These are phyloP conservation scores for Montipora capitata DNA, from an alignment of 92 coral and sea anemone genomes.

Conservation along the genomic window DNA sequence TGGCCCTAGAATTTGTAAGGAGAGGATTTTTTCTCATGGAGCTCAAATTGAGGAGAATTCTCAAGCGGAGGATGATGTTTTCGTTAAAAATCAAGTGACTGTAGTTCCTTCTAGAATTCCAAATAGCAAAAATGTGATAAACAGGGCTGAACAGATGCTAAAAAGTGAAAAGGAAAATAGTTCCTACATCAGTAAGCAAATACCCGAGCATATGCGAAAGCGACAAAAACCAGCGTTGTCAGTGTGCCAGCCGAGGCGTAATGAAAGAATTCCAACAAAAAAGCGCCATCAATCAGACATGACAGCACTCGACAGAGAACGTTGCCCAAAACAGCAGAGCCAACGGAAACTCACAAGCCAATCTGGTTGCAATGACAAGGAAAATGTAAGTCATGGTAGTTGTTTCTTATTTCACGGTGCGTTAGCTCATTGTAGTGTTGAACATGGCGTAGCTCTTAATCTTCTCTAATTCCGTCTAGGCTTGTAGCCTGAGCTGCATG, in stretches of 20 bases:
- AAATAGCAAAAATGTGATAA: not conserved
- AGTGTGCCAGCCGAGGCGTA: not conserved
- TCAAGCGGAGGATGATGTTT: conserved; percentile 35
- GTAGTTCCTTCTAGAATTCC: not conserved
- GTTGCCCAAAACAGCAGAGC: conserved; percentile 8
- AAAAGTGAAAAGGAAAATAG: no score
- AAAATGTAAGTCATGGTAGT: conserved; percentile 69
- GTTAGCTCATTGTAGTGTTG: no score
- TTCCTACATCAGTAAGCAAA: not conserved
- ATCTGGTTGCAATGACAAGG: conserved; percentile 52
- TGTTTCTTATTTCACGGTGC: no score
- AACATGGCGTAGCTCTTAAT: no score
- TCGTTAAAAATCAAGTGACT: conserved; percentile 24
- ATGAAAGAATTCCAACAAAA: conserved; percentile 5
- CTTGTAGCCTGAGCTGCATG: no score
- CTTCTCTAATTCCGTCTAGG: no score
- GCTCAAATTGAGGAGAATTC: not conserved
- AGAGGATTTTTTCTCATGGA: conserved; percentile 15
- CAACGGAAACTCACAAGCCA: conserved; percentile 9
- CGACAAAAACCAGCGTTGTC: conserved; percentile 5
- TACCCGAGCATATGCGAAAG: not conserved
- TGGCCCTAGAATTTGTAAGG: not conserved
- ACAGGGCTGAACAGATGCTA: not conserved
- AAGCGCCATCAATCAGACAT: conserved; percentile 17
- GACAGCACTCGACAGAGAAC: not conserved